Percentiles rank a stretch among this genome's conserved stretches.
Evolutionary conservation across 1,140 invertebrate species (phyloP).

Genomic region (Chionoecetes opilio): DNA sequence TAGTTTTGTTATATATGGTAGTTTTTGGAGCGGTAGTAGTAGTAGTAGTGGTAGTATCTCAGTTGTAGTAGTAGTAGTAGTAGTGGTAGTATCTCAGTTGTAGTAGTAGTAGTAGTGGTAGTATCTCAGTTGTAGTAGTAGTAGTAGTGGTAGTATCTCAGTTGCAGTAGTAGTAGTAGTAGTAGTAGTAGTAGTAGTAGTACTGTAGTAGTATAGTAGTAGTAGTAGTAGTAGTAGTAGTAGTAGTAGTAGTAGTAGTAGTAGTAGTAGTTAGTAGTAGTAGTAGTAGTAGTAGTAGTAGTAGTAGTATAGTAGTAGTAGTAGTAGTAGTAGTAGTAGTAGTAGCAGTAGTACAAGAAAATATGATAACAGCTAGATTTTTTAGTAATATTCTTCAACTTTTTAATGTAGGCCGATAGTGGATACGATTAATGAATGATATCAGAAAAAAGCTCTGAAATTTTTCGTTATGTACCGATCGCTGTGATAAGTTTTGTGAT

Average conservation of each 20-base stretch:
- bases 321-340: not conserved
- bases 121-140: too few relatives aligned
- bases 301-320: not conserved
- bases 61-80: too few relatives aligned
- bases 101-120: too few relatives aligned
- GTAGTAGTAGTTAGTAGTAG: not conserved
- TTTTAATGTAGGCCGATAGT: not conserved
- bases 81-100: too few relatives aligned
- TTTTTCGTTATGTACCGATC: not conserved
- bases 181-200: too few relatives aligned
- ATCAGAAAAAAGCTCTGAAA: not conserved
- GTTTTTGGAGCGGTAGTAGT: too few relatives aligned
- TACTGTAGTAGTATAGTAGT: conserved; percentile 23
- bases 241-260: conserved; percentile 20
- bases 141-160: too few relatives aligned
- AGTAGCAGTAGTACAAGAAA: not conserved
- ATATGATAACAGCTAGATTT: not conserved
- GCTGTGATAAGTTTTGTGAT: not conserved
- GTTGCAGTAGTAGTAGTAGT: not conserved
- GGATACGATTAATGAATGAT: not conserved
- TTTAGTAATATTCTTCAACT: not conserved
- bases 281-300: not conserved
- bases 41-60: too few relatives aligned
- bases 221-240: conserved; percentile 29
- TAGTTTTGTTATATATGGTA: too few relatives aligned